phyloP scores from a whole-genome alignment of 2,113 vertebrate species.

The Girardinichthys multiradiatus region DNA sequence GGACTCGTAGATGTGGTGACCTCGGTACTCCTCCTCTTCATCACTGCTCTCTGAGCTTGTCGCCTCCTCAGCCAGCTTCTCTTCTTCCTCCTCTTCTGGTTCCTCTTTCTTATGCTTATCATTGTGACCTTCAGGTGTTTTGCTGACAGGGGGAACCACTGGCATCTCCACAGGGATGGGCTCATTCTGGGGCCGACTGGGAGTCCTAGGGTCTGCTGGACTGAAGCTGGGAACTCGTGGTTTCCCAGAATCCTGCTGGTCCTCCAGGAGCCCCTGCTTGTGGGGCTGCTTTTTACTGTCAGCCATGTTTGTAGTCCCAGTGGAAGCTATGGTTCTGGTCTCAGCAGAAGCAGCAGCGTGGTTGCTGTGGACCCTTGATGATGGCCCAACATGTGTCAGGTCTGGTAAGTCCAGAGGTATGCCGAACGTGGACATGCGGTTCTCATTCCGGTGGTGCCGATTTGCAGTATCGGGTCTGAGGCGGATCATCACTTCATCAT shows the following conservation, averaged over 20 bases:
- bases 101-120: slow-evolving; percentile 14
- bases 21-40: slow-evolving; percentile 24
- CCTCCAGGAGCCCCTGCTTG: background rate
- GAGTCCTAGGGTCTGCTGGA: slow-evolving; percentile 57
- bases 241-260: slow-evolving; percentile 46
- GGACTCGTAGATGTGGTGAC: slow-evolving; percentile 81
- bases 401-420: slow-evolving; percentile 72
- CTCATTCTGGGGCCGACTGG: slow-evolving; percentile 34
- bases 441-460: slow-evolving; percentile 67
- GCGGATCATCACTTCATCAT: slow-evolving; percentile 74
- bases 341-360: background rate
- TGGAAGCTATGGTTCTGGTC: background rate
- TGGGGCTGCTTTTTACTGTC: slow-evolving; percentile 43
- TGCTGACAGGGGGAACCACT: slow-evolving; percentile 11
- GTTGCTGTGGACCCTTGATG: background rate
- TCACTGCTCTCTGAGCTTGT: slow-evolving; percentile 18
- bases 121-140: background rate
- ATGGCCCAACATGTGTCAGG: background rate
- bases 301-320: slow-evolving; percentile 11
- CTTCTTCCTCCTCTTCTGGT: slow-evolving; percentile 35
- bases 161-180: slow-evolving; percentile 71
- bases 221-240: slow-evolving; percentile 64
- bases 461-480: slow-evolving; percentile 43
- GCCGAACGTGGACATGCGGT: slow-evolving; percentile 83
- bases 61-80: slow-evolving; percentile 37